Evolutionary conservation across 2,888 invertebrate species (phyloP).

Genomic region (Suillia variegata): DNA sequence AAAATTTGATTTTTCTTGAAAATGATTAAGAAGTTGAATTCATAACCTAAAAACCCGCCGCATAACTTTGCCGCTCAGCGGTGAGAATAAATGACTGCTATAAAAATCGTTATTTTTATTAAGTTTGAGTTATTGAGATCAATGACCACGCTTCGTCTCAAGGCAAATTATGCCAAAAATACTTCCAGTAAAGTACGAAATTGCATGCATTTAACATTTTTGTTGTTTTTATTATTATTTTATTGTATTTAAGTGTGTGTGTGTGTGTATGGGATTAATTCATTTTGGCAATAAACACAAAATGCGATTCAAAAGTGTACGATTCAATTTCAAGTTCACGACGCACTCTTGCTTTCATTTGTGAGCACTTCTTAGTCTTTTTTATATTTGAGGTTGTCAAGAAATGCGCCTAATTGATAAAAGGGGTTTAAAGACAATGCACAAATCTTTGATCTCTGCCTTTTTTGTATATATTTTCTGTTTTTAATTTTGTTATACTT

Average conservation of each 20-base stretch:
- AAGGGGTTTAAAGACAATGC: background rate
- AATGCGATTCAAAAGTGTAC: background rate
- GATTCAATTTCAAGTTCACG: conserved; percentile 1
- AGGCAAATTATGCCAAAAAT: background rate
- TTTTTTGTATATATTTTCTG: too few relatives aligned
- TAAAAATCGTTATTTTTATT: too few relatives aligned
- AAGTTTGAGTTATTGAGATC: too few relatives aligned
- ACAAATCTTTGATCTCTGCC: background rate
- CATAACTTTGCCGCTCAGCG: too few relatives aligned
- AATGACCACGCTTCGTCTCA: background rate
- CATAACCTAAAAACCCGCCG: too few relatives aligned
- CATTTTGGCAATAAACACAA: background rate
- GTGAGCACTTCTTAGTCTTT: too few relatives aligned
- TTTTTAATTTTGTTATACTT: too few relatives aligned
- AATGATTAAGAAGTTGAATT: too few relatives aligned
- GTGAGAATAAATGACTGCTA: too few relatives aligned
- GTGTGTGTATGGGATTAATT: background rate
- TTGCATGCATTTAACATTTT: background rate
- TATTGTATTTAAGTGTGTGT: background rate
- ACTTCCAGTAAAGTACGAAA: background rate
- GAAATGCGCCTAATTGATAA: background rate
- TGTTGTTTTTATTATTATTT: background rate
- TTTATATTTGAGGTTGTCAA: too few relatives aligned
- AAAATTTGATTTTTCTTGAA: too few relatives aligned
- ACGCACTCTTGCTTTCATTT: too few relatives aligned